Percentiles rank a stretch among this genome's conserved stretches.
These are phyloP conservation scores for Rhinopomastus cyanomelas DNA, from an alignment of 2,113 vertebrate genomes.

Conservation along the genomic window DNA sequence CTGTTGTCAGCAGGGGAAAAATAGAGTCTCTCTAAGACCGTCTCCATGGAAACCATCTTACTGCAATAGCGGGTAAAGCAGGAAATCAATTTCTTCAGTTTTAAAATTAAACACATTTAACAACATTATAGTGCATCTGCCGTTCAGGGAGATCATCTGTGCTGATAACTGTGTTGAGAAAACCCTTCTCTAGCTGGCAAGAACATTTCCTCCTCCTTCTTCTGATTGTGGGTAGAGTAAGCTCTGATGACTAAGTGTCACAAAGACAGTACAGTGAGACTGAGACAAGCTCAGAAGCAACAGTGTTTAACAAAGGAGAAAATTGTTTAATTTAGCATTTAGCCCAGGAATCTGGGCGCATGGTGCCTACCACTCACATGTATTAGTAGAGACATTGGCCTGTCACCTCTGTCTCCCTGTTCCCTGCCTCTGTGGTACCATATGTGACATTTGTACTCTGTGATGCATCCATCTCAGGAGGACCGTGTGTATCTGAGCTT, in stretches of 20 bases:
- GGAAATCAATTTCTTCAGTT: slow-evolving; percentile 56
- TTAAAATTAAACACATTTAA: slow-evolving; percentile 41
- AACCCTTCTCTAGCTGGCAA: background rate
- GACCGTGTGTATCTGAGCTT: background rate
- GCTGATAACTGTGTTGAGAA: slow-evolving; percentile 20
- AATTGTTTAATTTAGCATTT: slow-evolving; percentile 70
- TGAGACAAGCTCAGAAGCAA: slow-evolving; percentile 52
- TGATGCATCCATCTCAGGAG: background rate
- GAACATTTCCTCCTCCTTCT: background rate
- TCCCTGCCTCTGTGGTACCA: background rate
- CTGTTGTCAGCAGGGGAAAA: slow-evolving; percentile 40
- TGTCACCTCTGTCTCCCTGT: background rate
- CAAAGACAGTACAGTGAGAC: background rate
- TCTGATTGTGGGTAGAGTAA: slow-evolving; percentile 16
- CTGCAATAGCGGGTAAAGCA: slow-evolving; percentile 21
- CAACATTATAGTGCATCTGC: slow-evolving; percentile 25
- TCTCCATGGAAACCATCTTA: slow-evolving; percentile 69
- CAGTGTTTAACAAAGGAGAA: slow-evolving; percentile 60
- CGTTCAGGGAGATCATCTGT: slow-evolving; percentile 2
- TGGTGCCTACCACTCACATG: background rate
- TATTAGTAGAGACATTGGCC: background rate
- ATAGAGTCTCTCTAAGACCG: slow-evolving; percentile 38
- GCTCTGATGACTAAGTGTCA: background rate
- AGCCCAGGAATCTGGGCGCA: slow-evolving; percentile 32
- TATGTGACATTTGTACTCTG: background rate